These are phyloP conservation scores for Propithecus perrieri DNA, from an alignment of 2,797 vertebrate genomes.

Conservation along the genomic window DNA sequence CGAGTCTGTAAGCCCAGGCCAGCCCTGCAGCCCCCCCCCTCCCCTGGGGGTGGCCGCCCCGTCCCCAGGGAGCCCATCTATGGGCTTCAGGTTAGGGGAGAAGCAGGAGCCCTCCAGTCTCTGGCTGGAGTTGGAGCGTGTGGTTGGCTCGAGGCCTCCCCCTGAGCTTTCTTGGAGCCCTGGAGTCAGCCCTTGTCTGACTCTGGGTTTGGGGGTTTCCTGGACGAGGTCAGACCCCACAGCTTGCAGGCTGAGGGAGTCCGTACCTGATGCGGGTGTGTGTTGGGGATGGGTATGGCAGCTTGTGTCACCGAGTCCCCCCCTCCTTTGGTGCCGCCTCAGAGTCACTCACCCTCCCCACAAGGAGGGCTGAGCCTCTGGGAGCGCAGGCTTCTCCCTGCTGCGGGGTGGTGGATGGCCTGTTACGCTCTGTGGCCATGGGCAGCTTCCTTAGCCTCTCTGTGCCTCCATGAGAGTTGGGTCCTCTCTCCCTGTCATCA, in stretches of 20 bases:
- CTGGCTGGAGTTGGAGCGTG: neutral
- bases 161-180: neutral
- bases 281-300: neutral
- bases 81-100: neutral
- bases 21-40: too few species aligned
- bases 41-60: neutral
- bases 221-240: neutral
- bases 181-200: neutral
- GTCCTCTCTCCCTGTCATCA: neutral
- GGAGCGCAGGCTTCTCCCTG: neutral
- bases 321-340: neutral
- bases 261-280: neutral
- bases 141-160: neutral
- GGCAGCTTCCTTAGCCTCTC: neutral
- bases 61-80: neutral
- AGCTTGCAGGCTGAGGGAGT: neutral
- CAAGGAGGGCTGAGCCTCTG: neutral
- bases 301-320: neutral
- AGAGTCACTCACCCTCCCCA: neutral
- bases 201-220: neutral
- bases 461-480: neutral
- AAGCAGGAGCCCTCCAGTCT: neutral
- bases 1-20: neutral
- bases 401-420: neutral
- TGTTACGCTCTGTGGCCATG: neutral